These are phyloP conservation scores for Athene noctua DNA, from an alignment of 2,113 vertebrate species.

Conservation along the genomic window DNA sequence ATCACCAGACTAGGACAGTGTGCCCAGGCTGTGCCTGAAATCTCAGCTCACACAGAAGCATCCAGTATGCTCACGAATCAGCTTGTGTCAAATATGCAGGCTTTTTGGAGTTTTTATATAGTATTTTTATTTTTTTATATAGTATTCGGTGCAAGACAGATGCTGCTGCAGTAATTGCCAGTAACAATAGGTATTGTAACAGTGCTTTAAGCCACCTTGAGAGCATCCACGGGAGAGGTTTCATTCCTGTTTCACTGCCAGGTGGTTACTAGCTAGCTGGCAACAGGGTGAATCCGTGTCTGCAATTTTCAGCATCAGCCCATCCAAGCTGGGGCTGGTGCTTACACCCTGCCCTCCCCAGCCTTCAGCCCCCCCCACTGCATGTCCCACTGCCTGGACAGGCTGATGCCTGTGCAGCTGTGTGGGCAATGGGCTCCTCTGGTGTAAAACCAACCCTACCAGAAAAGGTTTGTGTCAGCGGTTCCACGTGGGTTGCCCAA, in stretches of 20 bases:
- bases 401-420: background rate
- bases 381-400: rapidly evolving
- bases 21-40: background rate
- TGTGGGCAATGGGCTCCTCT: rapidly evolving
- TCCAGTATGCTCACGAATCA: background rate
- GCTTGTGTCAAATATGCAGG: rapidly evolving
- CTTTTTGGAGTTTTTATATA: background rate
- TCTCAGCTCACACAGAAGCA: background rate
- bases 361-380: background rate
- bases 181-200: background rate
- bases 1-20: rapidly evolving
- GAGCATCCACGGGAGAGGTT: background rate
- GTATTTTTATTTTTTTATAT: background rate
- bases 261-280: background rate
- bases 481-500: rapidly evolving
- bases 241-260: background rate
- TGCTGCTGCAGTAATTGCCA: background rate
- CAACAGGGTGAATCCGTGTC: background rate
- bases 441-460: background rate
- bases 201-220: background rate
- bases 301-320: background rate
- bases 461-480: background rate
- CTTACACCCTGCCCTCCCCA: background rate
- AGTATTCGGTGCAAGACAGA: background rate
- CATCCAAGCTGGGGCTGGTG: background rate